Base-by-base conservation (phyloP, 2,113 vertebrate genomes). In the Sceloporus tristichus region DNA sequence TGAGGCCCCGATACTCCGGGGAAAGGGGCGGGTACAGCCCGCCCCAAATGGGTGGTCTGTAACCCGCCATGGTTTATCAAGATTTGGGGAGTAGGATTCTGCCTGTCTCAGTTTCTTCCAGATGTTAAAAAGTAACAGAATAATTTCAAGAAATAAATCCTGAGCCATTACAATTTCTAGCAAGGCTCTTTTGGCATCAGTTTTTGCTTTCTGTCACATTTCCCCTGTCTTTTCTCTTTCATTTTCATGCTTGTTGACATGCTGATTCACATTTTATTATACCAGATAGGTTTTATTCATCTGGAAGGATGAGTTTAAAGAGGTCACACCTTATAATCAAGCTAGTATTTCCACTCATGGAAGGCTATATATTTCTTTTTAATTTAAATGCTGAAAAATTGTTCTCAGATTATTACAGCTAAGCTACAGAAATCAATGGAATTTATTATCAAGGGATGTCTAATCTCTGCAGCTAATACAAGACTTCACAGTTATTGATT, bases 361-460 rank as follows among this genome's bases (percentile, higher is more conserved):
- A 90, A 88, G 75, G 73, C 94, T 88, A 76, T 97, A 96, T 96
- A 97, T 97, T 96, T 97, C 83, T 91, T 97, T 98, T 98, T 96
- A 97, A 98, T 98, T 98, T 96, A 95, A 95, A 92, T 93, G 94
- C 90, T 75, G 87, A 91, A 96, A 95, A 92, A 94, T 62, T 93
- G 90, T 80, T 96, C 93, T 95, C 93, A 76, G 91, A 94, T 94
- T 97, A 97, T 94, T 96, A 90, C 92, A 95, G 93, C 94, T 95
- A 96, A 97, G 90, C 93, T 94, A 91, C 92, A 91, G 54, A 94
- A 97, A 98, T 98, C 97, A 90, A 97, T 97, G 88, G 94, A 97
- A 97, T 98, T 98, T 98, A 97, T 98, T 98, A 97, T 96, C 94
- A 95, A 90, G 94, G 87, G 91, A 95, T 95, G 87, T 96, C 94